These are phyloP conservation scores for Alauda arvensis DNA, from an alignment of 2,797 vertebrate species.

Conservation along the genomic window DNA sequence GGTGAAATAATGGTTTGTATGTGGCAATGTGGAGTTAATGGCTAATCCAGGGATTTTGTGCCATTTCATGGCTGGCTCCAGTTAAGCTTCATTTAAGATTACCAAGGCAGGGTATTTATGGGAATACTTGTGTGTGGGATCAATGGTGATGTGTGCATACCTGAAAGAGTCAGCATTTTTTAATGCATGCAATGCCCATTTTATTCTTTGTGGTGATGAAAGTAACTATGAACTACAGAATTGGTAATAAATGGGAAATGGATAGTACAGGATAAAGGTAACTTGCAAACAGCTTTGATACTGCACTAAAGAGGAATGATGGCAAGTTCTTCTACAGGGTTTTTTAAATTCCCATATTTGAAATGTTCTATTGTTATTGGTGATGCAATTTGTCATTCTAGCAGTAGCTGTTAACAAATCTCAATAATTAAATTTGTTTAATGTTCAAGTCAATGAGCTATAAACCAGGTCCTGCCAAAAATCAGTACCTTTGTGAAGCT, in stretches of 20 bases:
- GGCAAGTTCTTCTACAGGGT: not conserved
- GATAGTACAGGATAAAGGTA: not conserved
- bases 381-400: not conserved
- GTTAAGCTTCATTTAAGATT: not conserved
- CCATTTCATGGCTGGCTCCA: not conserved
- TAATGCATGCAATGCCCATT: not conserved
- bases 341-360: not conserved
- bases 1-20: conserved; percentile 36
- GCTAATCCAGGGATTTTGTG: conserved; percentile 39
- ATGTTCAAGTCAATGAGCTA: not conserved
- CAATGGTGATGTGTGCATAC: rapidly evolving
- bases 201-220: not conserved
- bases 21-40: conserved; percentile 52
- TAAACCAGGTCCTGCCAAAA: conserved; percentile 15
- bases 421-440: conserved; percentile 4
- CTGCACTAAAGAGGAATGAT: not conserved
- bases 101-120: not conserved
- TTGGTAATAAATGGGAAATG: not conserved
- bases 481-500: not conserved
- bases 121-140: not conserved
- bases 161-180: not conserved
- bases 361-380: not conserved
- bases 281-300: not conserved
- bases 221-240: not conserved
- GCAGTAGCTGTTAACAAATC: not conserved